phyloP scores from a whole-genome alignment of 1,140 invertebrate species.

The Sitodiplosis mosellana region DNA sequence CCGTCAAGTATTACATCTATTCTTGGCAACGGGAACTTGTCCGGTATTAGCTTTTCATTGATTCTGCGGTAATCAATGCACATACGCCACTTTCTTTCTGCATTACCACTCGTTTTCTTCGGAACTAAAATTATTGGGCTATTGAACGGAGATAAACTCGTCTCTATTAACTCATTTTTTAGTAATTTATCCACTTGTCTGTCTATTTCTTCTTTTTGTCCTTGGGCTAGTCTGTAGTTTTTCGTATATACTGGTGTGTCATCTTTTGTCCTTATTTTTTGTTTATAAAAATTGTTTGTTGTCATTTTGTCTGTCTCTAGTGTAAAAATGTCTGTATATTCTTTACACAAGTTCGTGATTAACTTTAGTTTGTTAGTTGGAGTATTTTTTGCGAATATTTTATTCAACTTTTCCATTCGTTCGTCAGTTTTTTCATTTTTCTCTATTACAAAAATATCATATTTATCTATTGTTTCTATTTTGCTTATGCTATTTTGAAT shows the following conservation, averaged over 20 bases:
- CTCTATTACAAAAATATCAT: background rate
- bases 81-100: conserved; percentile 17
- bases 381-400: background rate
- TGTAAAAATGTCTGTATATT: conserved; percentile 1
- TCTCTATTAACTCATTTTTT: background rate
- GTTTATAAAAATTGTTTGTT: background rate
- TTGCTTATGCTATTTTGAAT: background rate
- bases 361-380: background rate
- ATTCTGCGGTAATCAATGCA: conserved; percentile 20
- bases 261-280: background rate
- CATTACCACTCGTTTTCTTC: conserved; percentile 9
- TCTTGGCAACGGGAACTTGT: conserved; percentile 29
- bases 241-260: background rate
- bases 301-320: conserved; percentile 1
- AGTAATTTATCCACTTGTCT: conserved; percentile 1
- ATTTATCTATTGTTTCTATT: background rate
- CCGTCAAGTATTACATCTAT: conserved; percentile 28
- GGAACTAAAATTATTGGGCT: conserved; percentile 3
- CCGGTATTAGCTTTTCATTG: conserved; percentile 18
- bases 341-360: background rate
- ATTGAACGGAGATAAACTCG: background rate
- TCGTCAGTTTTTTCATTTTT: background rate
- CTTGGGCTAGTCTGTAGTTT: background rate
- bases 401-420: background rate
- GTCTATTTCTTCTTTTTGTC: background rate